Evolutionary conservation across 2,113 vertebrate genomes (phyloP), one percentile per base, ranked within the genome.

Genomic region (Pseudorhombus dupliciocellatus): DNA sequence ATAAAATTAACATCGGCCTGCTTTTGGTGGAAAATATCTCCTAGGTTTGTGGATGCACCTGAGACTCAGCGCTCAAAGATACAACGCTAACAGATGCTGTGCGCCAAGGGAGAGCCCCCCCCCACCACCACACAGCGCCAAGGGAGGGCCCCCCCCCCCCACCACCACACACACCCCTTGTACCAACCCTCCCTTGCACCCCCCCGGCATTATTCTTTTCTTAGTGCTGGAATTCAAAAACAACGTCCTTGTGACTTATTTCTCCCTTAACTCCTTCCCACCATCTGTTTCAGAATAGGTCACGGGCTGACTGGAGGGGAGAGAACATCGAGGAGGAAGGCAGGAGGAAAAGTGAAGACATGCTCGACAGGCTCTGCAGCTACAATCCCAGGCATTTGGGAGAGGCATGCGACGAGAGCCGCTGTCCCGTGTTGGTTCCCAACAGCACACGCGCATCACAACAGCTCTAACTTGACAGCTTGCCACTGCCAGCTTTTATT

Each of bases 251-350:
- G 85, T 81, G 85, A 88, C 84, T 89, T 85, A 66, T 85, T 83
- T 81, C 76, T 87, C 74, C 79, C 83, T 44, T 66, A 87, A 84
- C 79, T 90, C 79, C 64, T 68, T 83, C 57, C 58, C 69, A 20
- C 88, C 91, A 92, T 91, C 87, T 91, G 90, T 78, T 86, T 69
- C 37, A 21, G 75, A 78, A 74, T 52, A 59, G 83, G 87, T 89
- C 79, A 73, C 70, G 69, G 62, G 52, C 69, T 70, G 59, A 83
- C 25, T 15, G 30, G 72, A 79, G 25, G 58, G 61, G 64, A 34
- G 59, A 53, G 64, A 50, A 73, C 24, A 42, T 5, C 2, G 74
- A 75, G n/a, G 28, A 48, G 46, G 46, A n/a, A 0, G 16, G 58
- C 70, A 79, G 30, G 48, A 22, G 31, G 61, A 6, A 51, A 63